phyloP scores from a whole-genome alignment of 2,888 invertebrate species.

The Micropterix aruncella region DNA sequence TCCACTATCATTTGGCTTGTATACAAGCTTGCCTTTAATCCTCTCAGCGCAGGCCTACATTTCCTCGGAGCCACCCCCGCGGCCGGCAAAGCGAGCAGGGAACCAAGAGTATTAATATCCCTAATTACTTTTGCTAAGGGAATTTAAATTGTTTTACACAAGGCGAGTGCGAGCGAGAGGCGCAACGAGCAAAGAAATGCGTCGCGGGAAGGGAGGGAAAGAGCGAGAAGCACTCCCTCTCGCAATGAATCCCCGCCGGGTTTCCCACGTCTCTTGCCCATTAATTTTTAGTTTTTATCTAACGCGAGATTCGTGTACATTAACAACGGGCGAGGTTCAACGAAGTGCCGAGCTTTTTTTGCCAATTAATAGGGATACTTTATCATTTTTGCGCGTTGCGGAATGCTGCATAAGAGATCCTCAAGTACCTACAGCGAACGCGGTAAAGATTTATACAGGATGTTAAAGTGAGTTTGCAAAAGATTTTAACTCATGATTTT shows the following conservation, averaged over 20 bases:
- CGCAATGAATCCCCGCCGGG: constrained; percentile 2
- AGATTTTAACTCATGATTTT: too few relatives aligned
- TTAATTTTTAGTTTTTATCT: constrained; percentile 5
- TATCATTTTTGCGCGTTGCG: too few relatives aligned
- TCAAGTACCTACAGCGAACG: too few relatives aligned
- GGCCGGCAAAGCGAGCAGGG: constrained; percentile 4
- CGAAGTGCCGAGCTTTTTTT: neutral
- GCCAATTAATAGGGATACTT: too few relatives aligned
- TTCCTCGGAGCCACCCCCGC: neutral
- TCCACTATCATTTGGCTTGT: too few relatives aligned
- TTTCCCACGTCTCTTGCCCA: constrained; percentile 3
- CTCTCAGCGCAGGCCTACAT: neutral
- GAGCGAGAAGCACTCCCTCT: too few relatives aligned
- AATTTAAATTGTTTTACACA: constrained; percentile 14
- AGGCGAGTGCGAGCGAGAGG: constrained; percentile 6
- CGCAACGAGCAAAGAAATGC: constrained; percentile 3
- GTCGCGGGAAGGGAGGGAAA: constrained; percentile 6
- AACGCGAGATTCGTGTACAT: neutral
- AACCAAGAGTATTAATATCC: constrained; percentile 12
- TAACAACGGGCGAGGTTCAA: neutral
- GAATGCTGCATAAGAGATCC: too few relatives aligned
- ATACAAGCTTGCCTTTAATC: too few relatives aligned
- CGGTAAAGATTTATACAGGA: too few relatives aligned
- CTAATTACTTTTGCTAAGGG: constrained; percentile 14
- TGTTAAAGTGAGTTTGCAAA: too few relatives aligned